Evolutionary conservation across 2,797 vertebrate genomes (phyloP), one percentile per base, ranked within the genome.

Genomic region (Chiloscyllium punctatum): DNA sequence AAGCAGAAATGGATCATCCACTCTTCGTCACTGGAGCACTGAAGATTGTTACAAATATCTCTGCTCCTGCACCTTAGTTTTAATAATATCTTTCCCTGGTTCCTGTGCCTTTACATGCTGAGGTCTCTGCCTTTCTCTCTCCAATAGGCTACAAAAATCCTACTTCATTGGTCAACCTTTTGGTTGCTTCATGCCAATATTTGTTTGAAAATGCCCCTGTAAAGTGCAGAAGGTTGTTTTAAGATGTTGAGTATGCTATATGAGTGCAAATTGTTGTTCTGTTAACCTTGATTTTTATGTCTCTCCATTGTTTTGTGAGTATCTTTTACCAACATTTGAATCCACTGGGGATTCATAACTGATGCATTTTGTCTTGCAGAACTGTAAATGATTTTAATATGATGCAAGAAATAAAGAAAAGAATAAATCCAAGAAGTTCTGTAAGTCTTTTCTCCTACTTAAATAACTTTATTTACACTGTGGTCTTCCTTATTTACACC

Each of bases 381-480:
- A 98, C 98, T 91, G 96, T 96, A 51, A 98, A 98, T 97, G 99
- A 99, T 97, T 99, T 99, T 96, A 96, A 98, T 96, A 99, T 99
- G 98, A 99, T 99, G 98, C 97, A 92, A 68, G 96, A 97, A 95
- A 98, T 99, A 98, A 99, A 99, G 97, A 98, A 97, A 96, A 99
- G 98, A 96, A 96, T 99, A 95, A 99, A 98, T 96, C 98, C 99
- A 86, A 97, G 96, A 51, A 98, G 98, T 97, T 96, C 98, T 96
- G 99, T 99, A 98, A 98, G 98, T 97, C 33, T 77, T 95, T 30
- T 30, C 57, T 72, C 48, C n/a, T 27, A 9, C 68, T 68, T 16
- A 51, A 94, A 94, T 72, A 23, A 94, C 8, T 94, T 94, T 51
- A 74, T 21, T 77, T 37, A 77, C 27, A 69, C 94, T 90, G 23